Percentiles rank a stretch among this genome's conserved stretches.
These are phyloP conservation scores for Heterotis niloticus DNA, from an alignment of 2,113 vertebrate species.

Conservation along the genomic window DNA sequence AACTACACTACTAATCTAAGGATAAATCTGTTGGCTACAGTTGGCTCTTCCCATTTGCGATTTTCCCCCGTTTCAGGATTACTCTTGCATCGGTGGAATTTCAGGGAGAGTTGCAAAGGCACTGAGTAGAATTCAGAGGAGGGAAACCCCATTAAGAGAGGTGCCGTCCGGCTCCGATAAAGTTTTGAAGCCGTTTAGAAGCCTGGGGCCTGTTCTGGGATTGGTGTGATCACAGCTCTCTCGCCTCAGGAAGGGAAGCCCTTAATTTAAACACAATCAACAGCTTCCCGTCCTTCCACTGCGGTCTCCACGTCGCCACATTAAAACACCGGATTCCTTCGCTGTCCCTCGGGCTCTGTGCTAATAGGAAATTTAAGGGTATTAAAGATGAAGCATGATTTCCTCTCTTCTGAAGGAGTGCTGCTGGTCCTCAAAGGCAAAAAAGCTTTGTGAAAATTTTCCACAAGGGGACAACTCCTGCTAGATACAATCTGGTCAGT, in stretches of 20 bases:
- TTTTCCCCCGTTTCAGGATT: neutral
- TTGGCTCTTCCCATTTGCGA: constrained; percentile 21
- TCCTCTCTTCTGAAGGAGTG: constrained; percentile 29
- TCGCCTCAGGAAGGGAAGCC: neutral
- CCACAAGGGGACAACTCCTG: neutral
- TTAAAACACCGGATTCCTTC: constrained; percentile 33
- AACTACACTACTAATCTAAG: constrained; percentile 44
- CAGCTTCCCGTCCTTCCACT: constrained; percentile 22
- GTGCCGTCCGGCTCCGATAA: neutral
- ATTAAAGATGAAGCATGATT: constrained; percentile 36
- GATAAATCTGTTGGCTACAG: constrained; percentile 39
- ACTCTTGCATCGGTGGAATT: constrained; percentile 30
- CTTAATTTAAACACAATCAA: neutral
- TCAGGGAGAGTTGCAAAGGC: constrained; percentile 29
- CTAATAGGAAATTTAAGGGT: constrained; percentile 32
- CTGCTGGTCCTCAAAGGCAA: constrained; percentile 10
- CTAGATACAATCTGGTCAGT: neutral
- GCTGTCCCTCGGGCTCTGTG: constrained; percentile 31
- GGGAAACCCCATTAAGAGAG: neutral
- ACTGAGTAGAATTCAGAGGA: neutral
- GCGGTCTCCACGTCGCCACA: constrained; percentile 24
- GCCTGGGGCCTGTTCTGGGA: neutral
- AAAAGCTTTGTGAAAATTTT: constrained; percentile 18
- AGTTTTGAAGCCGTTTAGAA: neutral
- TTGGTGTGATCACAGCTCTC: neutral